Evolutionary conservation across 1,140 invertebrate genomes (phyloP).

Genomic region (Hesperophylax magnus): DNA sequence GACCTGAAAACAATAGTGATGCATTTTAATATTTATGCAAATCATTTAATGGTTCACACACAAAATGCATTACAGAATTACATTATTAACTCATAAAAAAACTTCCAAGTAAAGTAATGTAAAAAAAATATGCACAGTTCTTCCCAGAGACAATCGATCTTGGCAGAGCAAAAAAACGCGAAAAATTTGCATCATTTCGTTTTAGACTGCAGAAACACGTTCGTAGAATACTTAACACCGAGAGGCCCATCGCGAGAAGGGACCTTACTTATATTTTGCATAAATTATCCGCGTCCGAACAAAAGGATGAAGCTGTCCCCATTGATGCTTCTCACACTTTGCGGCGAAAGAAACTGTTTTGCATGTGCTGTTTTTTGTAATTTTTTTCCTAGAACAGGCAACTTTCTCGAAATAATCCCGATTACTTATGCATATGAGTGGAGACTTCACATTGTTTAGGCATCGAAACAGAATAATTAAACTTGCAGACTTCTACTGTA

Average conservation of each 20-base stretch:
- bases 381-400: slow-evolving; percentile 22
- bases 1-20: too few relatives aligned
- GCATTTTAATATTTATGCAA: too few relatives aligned
- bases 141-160: slow-evolving; percentile 15
- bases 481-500: background rate
- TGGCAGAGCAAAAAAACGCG: background rate
- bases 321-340: slow-evolving; percentile 54
- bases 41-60: too few relatives aligned
- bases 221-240: slow-evolving; percentile 2
- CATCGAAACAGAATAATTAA: slow-evolving; percentile 48
- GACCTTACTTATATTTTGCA: slow-evolving; percentile 48
- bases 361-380: slow-evolving; percentile 51
- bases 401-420: slow-evolving; percentile 52
- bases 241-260: slow-evolving; percentile 4
- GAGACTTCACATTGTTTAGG: slow-evolving; percentile 46
- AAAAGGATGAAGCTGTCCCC: slow-evolving; percentile 24
- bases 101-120: too few relatives aligned
- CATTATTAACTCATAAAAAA: too few relatives aligned
- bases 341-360: slow-evolving; percentile 49
- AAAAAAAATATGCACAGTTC: background rate
- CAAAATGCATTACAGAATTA: too few relatives aligned
- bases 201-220: background rate
- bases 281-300: slow-evolving; percentile 40
- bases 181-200: slow-evolving; percentile 23
- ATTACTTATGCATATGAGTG: slow-evolving; percentile 56